These are phyloP conservation scores for Apantesis nais DNA, from an alignment of 2,888 invertebrate genomes.

Conservation along the genomic window DNA sequence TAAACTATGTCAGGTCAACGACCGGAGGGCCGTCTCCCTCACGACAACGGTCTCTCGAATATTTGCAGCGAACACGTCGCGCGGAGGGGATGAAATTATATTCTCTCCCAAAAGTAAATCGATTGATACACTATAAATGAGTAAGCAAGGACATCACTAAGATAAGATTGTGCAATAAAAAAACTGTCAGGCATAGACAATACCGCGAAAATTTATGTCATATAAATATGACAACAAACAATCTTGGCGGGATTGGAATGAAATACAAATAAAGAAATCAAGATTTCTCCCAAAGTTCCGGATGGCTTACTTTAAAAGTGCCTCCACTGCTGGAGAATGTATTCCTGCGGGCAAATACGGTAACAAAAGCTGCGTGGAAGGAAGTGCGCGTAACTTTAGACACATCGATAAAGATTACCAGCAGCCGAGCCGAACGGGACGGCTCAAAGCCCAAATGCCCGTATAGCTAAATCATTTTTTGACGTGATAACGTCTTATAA, in stretches of 20 bases:
- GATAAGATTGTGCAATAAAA: neutral
- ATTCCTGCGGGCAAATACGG: too few species aligned
- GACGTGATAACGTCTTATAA: too few species aligned
- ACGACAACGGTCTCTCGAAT: constrained; percentile 28
- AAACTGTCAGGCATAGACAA: neutral
- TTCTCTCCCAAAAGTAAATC: constrained; percentile 11
- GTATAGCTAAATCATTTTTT: too few species aligned
- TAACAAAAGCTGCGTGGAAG: too few species aligned
- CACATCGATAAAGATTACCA: too few species aligned
- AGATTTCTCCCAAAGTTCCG: neutral
- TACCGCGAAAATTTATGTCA: neutral
- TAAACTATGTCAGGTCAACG: constrained; percentile 36
- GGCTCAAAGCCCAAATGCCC: too few species aligned
- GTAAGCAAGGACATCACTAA: neutral
- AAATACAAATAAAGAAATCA: neutral
- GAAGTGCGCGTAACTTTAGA: too few species aligned
- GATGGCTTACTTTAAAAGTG: neutral
- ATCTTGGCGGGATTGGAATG: too few species aligned
- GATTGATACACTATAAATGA: constrained; percentile 5
- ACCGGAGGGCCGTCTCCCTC: constrained; percentile 35
- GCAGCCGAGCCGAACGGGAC: too few species aligned
- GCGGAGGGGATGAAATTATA: constrained; percentile 10
- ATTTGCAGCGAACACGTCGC: constrained; percentile 21
- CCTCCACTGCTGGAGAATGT: neutral
- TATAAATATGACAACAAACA: neutral